These are phyloP conservation scores for Tachina grossa DNA, from an alignment of 2,888 invertebrate genomes.

Conservation along the genomic window DNA sequence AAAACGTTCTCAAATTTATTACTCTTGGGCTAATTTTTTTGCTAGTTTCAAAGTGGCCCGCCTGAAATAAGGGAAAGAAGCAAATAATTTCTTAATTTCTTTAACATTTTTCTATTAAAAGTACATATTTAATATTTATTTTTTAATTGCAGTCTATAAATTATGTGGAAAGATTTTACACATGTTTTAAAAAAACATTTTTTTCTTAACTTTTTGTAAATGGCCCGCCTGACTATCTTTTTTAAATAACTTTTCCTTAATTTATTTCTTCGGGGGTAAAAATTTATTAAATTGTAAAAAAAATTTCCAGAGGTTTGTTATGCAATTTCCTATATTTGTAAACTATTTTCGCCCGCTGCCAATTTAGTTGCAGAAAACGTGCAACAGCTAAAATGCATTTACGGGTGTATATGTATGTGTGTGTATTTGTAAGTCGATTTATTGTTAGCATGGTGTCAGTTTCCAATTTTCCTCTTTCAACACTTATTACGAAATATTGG, in stretches of 20 bases:
- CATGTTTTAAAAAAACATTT: too few species aligned
- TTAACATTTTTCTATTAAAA: too few species aligned
- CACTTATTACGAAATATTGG: constrained; percentile 28
- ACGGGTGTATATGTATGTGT: neutral
- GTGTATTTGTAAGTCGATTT: neutral
- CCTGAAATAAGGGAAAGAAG: too few species aligned
- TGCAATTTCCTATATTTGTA: constrained; percentile 36
- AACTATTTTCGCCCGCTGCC: neutral
- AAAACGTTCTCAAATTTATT: too few species aligned
- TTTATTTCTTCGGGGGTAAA: constrained; percentile 8
- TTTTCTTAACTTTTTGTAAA: too few species aligned
- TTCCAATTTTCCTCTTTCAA: constrained; percentile 35
- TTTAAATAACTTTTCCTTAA: neutral
- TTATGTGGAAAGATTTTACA: too few species aligned
- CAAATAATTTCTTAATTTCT: too few species aligned
- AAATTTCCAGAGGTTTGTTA: constrained; percentile 36
- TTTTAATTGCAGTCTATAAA: too few species aligned
- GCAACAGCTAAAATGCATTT: constrained; percentile 18
- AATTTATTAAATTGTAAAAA: neutral
- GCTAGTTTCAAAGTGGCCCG: too few species aligned
- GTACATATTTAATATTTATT: too few species aligned
- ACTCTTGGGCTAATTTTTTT: too few species aligned
- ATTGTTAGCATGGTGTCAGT: constrained; percentile 33
- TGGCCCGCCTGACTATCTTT: neutral
- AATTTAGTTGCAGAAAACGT: constrained; percentile 8